These are phyloP conservation scores for Pentalonia nigronervosa DNA, from an alignment of 1,140 invertebrate genomes.

Conservation along the genomic window DNA sequence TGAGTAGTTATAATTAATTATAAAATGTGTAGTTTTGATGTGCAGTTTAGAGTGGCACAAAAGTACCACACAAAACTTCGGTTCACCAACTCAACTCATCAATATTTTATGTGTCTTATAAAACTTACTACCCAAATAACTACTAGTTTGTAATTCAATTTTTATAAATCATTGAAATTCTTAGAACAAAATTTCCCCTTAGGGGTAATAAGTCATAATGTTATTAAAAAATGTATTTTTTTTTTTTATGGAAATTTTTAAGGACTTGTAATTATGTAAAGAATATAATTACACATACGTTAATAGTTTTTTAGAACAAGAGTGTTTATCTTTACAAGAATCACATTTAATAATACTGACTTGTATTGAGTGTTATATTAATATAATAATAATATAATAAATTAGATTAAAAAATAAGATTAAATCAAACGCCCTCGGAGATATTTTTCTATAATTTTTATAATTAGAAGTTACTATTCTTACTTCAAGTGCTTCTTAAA, in stretches of 20 bases:
- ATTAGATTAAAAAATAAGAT: neutral
- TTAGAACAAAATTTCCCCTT: no score
- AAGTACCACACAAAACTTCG: no score
- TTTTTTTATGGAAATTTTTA: no score
- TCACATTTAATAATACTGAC: neutral
- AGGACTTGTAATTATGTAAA: neutral
- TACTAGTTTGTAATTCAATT: no score
- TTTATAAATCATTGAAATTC: no score
- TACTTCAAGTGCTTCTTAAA: neutral
- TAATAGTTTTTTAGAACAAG: neutral
- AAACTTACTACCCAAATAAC: no score
- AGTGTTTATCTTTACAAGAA: neutral
- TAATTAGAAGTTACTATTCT: neutral
- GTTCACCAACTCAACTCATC: neutral
- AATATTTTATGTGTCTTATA: no score
- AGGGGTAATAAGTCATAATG: no score
- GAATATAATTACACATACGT: neutral
- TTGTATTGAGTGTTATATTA: neutral
- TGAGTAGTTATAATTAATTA: neutral
- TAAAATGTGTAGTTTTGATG: neutral
- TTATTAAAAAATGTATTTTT: no score
- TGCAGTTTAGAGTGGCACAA: neutral
- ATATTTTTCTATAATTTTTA: neutral
- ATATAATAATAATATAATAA: neutral
- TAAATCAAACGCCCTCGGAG: neutral